Base-by-base conservation (phyloP, 2,888 invertebrate genomes). In the Aphidoletes aphidimyza region DNA sequence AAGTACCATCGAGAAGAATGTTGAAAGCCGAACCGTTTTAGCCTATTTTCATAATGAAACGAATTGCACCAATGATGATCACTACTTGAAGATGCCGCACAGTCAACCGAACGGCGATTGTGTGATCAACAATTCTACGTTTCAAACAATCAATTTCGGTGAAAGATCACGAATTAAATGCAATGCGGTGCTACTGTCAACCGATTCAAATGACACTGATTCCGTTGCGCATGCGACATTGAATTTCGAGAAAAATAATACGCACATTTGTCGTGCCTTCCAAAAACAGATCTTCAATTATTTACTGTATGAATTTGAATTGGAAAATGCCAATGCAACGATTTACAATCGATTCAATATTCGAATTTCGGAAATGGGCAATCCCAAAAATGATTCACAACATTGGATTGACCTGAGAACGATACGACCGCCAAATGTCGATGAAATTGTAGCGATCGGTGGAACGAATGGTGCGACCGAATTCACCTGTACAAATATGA, bases 401-500 rank as follows among this genome's bases (percentile, higher is more conserved):
- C 86, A 87, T 36, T 90, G 90, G 90, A 85, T 87, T 17, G 88
- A 87, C 11, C 37, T 89, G 1, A 85, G 88, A 30, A 85, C 88
- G 17, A 85, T 49, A 2, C 87, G 87, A 85, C 86, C 37, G 3
- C 34, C 45, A 6, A 36, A 37, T 81, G n/a, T 36, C 0, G 54
- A 47, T 36, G 83, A 81, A 17, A 34, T 78, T 19, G 34, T 45
- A 17, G 59, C 37, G 0, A 37, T 9, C 17, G 45, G 59, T 8
- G 86, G 86, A n/a, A 87, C 87, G 14, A 86, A 86, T 0, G 78
- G 37, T 6, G 83, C 47, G 39, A 69, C 85, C 1, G 84, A 84
- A 26, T 89, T 90, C 34, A 87, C 86, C n/a, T 90, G 90, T 69
- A 88, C 88, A 42, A 90, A 90, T 86, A 88, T 90, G 85, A 85